Conservation (phyloP, 2,797 vertebrate genomes). For the Sebastes minor region DNA sequence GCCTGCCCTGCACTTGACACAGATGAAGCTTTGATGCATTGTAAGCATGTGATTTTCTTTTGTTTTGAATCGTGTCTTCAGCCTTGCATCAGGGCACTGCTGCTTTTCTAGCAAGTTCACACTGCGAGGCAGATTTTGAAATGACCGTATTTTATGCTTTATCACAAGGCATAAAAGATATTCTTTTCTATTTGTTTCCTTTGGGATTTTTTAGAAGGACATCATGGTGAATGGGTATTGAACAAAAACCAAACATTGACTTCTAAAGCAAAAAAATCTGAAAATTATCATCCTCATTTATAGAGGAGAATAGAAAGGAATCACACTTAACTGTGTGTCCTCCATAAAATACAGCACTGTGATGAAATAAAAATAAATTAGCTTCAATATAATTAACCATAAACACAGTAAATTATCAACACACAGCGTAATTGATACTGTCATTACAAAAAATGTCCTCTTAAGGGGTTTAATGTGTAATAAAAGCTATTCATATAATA, state of each 20-base stretch:
- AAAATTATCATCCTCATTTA: not conserved
- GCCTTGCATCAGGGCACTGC: constrained; percentile 37
- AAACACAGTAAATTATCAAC: not conserved
- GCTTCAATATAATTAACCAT: not conserved
- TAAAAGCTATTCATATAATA: not conserved
- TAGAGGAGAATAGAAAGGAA: not conserved
- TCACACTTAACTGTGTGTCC: not conserved
- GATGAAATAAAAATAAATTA: not conserved
- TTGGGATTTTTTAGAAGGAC: not conserved
- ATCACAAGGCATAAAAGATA: not conserved
- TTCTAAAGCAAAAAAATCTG: not conserved
- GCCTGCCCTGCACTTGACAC: constrained; percentile 42
- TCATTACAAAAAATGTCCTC: not conserved
- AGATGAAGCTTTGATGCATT: constrained; percentile 33
- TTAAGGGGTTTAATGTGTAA: not conserved
- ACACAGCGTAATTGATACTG: no score
- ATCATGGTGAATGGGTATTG: fast-evolving
- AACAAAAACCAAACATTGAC: not conserved
- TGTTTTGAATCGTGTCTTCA: constrained; percentile 36
- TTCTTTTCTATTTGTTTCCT: not conserved
- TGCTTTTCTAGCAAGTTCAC: constrained; percentile 6
- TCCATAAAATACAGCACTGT: not conserved
- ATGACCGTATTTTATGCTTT: not conserved
- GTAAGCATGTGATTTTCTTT: constrained; percentile 35
- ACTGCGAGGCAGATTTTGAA: not conserved